Percentiles rank a stretch among this genome's conserved stretches.
phyloP scores from a whole-genome alignment of 92 coral and sea anemone species.

The Epizoanthus fatuus region DNA sequence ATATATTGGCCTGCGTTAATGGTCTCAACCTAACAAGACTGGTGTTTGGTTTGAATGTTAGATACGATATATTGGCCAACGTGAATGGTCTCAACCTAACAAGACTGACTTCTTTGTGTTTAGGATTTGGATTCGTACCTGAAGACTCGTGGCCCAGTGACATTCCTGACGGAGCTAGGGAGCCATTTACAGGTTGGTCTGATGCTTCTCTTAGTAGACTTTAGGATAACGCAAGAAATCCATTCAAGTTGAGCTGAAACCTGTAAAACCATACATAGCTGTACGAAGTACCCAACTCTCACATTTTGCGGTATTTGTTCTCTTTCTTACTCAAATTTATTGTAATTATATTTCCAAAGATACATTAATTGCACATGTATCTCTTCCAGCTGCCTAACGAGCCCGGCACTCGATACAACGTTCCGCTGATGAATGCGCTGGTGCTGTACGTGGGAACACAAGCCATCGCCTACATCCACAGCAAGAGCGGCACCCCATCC shows the following conservation, averaged over 20 bases:
- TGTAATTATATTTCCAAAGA: no score
- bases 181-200: conserved; percentile 92
- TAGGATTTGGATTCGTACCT: conserved; percentile 98
- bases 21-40: background rate
- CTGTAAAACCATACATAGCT: no score
- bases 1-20: background rate
- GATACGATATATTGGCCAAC: background rate
- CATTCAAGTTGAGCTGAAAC: no score
- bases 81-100: background rate
- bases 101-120: background rate
- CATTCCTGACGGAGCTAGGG: conserved; percentile 97
- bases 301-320: no score
- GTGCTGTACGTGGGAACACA: conserved; percentile 99
- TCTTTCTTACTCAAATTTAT: no score
- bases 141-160: conserved; percentile 98
- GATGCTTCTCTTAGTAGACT: background rate
- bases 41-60: background rate
- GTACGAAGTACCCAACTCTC: background rate
- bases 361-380: background rate
- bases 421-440: conserved; percentile 97
- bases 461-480: conserved; percentile 98
- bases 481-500: conserved; percentile 98
- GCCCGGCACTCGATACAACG: conserved; percentile 97
- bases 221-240: no score
- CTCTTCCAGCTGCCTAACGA: conserved; percentile 87